Evolutionary conservation across 1,140 invertebrate species (phyloP).

Genomic region (Heliconius nattereri): DNA sequence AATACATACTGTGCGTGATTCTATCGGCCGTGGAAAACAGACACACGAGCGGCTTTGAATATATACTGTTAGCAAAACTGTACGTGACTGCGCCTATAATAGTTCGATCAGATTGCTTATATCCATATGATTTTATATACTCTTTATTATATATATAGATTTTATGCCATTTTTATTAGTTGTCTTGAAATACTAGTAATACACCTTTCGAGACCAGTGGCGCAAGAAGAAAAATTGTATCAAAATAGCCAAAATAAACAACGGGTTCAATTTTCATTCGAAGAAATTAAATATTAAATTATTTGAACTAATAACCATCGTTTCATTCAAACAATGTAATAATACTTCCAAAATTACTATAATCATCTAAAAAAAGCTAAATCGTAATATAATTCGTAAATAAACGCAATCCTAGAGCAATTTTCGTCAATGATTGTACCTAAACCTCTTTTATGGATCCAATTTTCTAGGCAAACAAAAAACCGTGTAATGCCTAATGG

Average conservation of each 20-base stretch:
- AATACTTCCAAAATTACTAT: neutral
- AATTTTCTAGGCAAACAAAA: conserved; percentile 13
- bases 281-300: no score
- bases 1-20: neutral
- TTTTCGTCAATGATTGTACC: neutral
- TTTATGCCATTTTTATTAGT: conserved; percentile 1
- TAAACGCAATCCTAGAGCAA: neutral
- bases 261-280: no score
- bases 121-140: neutral
- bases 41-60: conserved; percentile 22
- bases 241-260: no score
- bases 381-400: neutral
- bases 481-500: conserved; percentile 3
- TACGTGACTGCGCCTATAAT: conserved; percentile 36
- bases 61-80: conserved; percentile 27
- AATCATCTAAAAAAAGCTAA: neutral
- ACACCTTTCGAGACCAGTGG: no score
- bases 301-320: no score
- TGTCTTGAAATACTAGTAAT: neutral
- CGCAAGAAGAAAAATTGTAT: no score
- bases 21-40: neutral
- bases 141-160: neutral
- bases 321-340: neutral
- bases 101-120: conserved; percentile 17
- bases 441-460: conserved; percentile 15